Evolutionary conservation across 2,113 vertebrate genomes (phyloP).

Genomic region (Menidia beryllina): DNA sequence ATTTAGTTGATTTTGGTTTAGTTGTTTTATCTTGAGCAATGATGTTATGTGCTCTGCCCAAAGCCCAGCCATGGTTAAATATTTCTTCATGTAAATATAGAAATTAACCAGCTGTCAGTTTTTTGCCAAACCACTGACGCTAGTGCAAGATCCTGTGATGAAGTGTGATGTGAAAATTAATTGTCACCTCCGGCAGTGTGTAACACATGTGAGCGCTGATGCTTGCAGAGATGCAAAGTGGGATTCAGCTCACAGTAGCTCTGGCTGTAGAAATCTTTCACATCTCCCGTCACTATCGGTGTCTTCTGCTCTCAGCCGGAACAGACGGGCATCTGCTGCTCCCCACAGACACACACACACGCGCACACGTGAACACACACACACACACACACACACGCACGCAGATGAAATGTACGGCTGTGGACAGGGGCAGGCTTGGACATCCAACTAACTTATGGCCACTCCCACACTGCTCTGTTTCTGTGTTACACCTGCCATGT

Average conservation of each 20-base stretch:
- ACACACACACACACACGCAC: background rate
- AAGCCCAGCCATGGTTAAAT: background rate
- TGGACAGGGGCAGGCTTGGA: background rate
- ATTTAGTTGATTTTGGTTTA: background rate
- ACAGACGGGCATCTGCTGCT: slow-evolving; percentile 70
- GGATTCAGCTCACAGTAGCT: slow-evolving; percentile 36
- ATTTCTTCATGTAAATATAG: background rate
- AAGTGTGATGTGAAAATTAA: slow-evolving; percentile 39
- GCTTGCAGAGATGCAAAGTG: slow-evolving; percentile 19
- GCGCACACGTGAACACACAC: background rate
- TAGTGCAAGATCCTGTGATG: slow-evolving; percentile 21
- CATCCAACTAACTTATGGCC: background rate
- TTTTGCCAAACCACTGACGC: background rate
- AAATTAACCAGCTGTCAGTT: slow-evolving; percentile 5
- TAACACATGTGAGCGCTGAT: slow-evolving; percentile 46
- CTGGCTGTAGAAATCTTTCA: slow-evolving; percentile 38
- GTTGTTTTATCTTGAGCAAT: background rate
- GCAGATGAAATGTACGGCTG: background rate
- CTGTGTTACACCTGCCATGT: slow-evolving; percentile 54
- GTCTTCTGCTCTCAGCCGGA: slow-evolving; percentile 72
- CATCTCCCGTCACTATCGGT: slow-evolving; percentile 60
- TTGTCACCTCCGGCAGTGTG: slow-evolving; percentile 45
- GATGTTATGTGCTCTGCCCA: background rate
- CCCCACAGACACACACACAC: slow-evolving; percentile 18
- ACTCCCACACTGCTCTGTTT: slow-evolving; percentile 42